phyloP scores from a whole-genome alignment of 2,888 invertebrate genomes.

The Eupithecia tripunctaria region DNA sequence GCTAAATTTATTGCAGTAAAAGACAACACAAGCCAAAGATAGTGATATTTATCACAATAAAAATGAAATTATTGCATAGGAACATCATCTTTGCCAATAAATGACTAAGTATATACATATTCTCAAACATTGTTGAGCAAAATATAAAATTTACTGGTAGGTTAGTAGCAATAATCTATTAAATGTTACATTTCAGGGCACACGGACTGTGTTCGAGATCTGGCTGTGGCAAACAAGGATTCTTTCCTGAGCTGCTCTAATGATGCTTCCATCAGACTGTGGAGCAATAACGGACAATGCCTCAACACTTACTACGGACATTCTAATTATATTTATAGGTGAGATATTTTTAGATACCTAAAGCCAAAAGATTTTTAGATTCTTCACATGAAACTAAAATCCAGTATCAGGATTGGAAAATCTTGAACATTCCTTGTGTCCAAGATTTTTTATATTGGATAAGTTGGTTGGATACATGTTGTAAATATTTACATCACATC shows the following conservation, averaged over 20 bases:
- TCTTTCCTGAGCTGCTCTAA: constrained; percentile 96
- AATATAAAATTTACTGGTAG: not conserved
- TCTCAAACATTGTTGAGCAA: not conserved
- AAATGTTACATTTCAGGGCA: constrained; percentile 87
- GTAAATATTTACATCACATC: not conserved
- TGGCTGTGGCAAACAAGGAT: constrained; percentile 88
- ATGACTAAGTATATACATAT: no score
- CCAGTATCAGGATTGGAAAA: no score
- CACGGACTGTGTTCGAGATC: constrained; percentile 94
- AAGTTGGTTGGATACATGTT: not conserved
- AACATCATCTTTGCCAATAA: no score
- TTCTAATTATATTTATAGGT: constrained; percentile 94
- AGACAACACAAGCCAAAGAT: no score
- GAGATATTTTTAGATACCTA: constrained; percentile 30
- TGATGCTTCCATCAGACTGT: constrained; percentile 93
- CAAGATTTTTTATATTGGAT: not conserved
- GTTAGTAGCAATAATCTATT: not conserved
- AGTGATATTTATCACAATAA: no score
- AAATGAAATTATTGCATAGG: no score
- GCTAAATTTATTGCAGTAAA: no score
- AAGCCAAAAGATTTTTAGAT: not conserved
- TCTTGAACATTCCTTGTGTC: no score
- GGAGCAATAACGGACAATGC: constrained; percentile 92
- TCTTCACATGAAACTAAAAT: not conserved
- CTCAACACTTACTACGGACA: constrained; percentile 92